Percentiles rank a stretch among this genome's conserved stretches.
Evolutionary conservation across 1,140 invertebrate genomes (phyloP).

Genomic region (Pararge aegeria): DNA sequence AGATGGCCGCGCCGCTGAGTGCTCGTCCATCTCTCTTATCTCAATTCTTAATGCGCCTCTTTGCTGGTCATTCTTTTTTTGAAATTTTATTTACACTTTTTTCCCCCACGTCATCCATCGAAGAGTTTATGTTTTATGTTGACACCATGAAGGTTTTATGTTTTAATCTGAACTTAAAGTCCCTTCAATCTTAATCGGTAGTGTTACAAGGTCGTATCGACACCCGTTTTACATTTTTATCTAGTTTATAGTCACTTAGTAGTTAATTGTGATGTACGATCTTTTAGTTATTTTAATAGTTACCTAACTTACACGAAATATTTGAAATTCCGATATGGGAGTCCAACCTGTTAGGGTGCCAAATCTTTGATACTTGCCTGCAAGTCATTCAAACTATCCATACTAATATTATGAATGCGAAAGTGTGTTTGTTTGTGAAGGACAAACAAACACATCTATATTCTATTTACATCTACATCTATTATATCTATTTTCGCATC

Average conservation of each 20-base stretch:
- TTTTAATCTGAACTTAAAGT: slow-evolving; percentile 71
- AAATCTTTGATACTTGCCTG: no score
- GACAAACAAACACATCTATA: no score
- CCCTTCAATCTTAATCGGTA: slow-evolving; percentile 41
- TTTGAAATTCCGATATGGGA: neutral
- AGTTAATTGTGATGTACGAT: slow-evolving; percentile 21
- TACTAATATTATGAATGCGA: no score
- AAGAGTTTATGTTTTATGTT: slow-evolving; percentile 69
- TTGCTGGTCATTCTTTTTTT: slow-evolving; percentile 67
- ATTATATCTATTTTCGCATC: no score
- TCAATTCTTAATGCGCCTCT: slow-evolving; percentile 78
- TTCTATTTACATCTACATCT: no score
- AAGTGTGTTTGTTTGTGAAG: no score
- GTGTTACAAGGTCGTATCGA: slow-evolving; percentile 41
- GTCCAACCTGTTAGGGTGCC: no score
- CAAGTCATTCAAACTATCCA: no score
- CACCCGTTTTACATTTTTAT: slow-evolving; percentile 43
- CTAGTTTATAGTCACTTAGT: slow-evolving; percentile 47
- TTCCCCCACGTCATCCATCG: slow-evolving; percentile 55
- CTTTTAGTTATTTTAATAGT: slow-evolving; percentile 4
- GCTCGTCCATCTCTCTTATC: slow-evolving; percentile 75
- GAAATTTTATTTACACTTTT: slow-evolving; percentile 50
- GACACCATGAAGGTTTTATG: slow-evolving; percentile 73
- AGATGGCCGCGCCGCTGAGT: slow-evolving; percentile 67
- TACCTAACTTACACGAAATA: no score